phyloP scores from a whole-genome alignment of 2,797 vertebrate species.

The Decapterus maruadsi region DNA sequence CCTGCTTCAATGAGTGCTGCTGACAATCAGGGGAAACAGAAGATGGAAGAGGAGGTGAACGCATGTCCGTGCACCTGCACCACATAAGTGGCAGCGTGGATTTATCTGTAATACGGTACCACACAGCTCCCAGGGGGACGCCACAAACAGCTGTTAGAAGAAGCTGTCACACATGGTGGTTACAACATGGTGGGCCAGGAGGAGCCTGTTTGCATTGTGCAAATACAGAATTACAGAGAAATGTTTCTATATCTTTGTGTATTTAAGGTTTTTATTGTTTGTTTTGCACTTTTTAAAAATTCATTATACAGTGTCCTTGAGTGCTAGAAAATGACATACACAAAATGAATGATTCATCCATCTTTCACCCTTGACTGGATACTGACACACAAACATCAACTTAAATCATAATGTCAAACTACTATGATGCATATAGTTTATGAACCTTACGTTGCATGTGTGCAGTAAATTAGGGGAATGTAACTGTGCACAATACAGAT shows the following conservation, averaged over 20 bases:
- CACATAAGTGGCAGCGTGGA: slow-evolving; percentile 29
- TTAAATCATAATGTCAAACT: background rate
- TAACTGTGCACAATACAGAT: background rate
- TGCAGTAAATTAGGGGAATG: background rate
- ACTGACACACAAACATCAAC: background rate
- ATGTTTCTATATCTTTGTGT: too few relatives aligned
- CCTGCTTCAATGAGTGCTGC: slow-evolving; percentile 47
- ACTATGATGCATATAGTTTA: background rate
- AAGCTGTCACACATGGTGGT: slow-evolving; percentile 1
- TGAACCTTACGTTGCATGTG: background rate
- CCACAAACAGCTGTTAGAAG: slow-evolving; percentile 1
- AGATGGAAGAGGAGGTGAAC: slow-evolving; percentile 55
- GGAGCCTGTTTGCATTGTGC: background rate
- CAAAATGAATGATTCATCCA: background rate
- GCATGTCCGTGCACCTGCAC: slow-evolving; percentile 70
- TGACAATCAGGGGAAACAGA: slow-evolving; percentile 78
- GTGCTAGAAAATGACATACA: background rate
- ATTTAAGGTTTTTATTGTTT: too few relatives aligned
- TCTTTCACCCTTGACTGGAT: background rate
- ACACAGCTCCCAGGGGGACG: slow-evolving; percentile 17
- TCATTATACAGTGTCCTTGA: too few relatives aligned
- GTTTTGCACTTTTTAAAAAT: too few relatives aligned
- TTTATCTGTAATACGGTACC: slow-evolving; percentile 24
- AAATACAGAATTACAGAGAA: too few relatives aligned
- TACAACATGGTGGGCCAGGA: background rate